A percentile compares a stretch with the other conserved stretches of the same genome.
phyloP scores from a whole-genome alignment of 2,888 invertebrate genomes.

The Uloborus plumipes region DNA sequence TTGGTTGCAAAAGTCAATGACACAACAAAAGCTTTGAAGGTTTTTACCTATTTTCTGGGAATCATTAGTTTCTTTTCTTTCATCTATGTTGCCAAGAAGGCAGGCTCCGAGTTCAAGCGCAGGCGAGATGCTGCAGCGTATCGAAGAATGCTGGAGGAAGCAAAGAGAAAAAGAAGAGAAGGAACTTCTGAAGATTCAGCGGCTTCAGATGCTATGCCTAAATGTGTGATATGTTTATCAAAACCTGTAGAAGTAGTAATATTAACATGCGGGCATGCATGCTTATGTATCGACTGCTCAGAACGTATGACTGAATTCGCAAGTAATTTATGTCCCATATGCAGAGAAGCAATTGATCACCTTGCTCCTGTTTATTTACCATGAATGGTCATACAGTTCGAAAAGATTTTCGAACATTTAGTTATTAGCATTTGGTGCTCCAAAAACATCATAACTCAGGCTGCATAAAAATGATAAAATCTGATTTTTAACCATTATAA shows the following conservation, averaged over 20 bases:
- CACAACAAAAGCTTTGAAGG: constrained; percentile 76
- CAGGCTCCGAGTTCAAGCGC: constrained; percentile 15
- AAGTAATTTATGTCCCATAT: constrained; percentile 80
- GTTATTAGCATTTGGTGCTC: too few relatives aligned
- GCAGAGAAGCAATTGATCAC: constrained; percentile 74
- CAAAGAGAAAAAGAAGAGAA: constrained; percentile 4
- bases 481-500: too few relatives aligned
- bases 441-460: too few relatives aligned
- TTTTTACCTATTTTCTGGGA: constrained; percentile 76
- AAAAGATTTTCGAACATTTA: neutral
- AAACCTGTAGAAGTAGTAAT: constrained; percentile 90
- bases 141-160: constrained; percentile 34
- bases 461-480: too few relatives aligned
- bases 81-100: constrained; percentile 22
- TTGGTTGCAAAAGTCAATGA: constrained; percentile 81
- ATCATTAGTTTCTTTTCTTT: constrained; percentile 72
- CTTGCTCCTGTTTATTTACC: constrained; percentile 67
- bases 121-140: constrained; percentile 8
- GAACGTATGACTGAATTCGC: constrained; percentile 77
- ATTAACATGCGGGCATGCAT: constrained; percentile 91
- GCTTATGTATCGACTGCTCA: constrained; percentile 88
- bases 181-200: neutral
- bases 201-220: constrained; percentile 73
- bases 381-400: constrained; percentile 66
- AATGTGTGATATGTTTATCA: constrained; percentile 87